Base-by-base conservation (phyloP, 1,140 invertebrate species). In the Globodera ellingtonae region DNA sequence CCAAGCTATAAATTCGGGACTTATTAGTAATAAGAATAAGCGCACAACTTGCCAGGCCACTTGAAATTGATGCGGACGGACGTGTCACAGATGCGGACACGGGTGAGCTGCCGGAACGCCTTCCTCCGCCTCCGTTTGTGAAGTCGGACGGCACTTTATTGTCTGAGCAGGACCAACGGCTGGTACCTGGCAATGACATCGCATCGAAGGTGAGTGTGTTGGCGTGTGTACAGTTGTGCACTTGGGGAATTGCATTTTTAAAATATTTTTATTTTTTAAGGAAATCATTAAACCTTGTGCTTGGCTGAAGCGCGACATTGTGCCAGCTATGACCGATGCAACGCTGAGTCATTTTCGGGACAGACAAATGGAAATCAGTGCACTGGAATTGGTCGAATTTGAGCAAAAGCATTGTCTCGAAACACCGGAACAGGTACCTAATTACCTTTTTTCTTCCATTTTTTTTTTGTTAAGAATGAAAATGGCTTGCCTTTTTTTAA, bases 121-220 rank as follows among this genome's bases (percentile, higher is more conserved):
- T 81, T 21, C 62, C 81, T 18, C 79, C 79, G 50, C 79, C 79
- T 8, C 48, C 44, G 13, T 82, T 81, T 65, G 79, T 81, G 50
- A 70, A 44, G 24, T 13, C 80, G 21, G 79, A 81, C n/a, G 79
- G 79, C 52, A 59, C 47, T 35, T 24, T 69, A 9, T 69, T 72
- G 79, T 8, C 35, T 9, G 79, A 81, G 10, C 24, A n/a, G 9
- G 62, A 71, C 18, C 79, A 81, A 56, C 80, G 80, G 59, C 48
- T 82, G 62, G 72, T 82, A 10, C 79, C 79, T 15, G 79, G 79
- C 24, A 81, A 81, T 69, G 79, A 81, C 10, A 47, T 82, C 15
- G 48, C 72, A 18, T 66, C 75, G 9, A 21, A 44, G 46, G 77
- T 79, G 48, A 3, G 24, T 74, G 24, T 65, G 10, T 48, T 1